These are phyloP conservation scores for Albula goreensis DNA, from an alignment of 2,113 vertebrate genomes.

Conservation along the genomic window DNA sequence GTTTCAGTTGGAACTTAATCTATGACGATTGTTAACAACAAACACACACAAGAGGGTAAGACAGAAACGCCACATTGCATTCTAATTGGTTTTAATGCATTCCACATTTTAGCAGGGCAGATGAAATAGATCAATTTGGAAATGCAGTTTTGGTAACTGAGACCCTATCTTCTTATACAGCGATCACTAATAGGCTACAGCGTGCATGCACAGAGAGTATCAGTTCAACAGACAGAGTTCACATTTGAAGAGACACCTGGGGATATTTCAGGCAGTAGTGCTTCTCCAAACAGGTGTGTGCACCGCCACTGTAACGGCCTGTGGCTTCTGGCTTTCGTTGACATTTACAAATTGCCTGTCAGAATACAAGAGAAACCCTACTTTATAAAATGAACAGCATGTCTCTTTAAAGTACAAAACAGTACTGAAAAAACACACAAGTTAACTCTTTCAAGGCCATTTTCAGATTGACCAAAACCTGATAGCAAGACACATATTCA, in stretches of 20 bases:
- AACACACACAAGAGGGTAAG: not conserved
- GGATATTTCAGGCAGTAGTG: not conserved
- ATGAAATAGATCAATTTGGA: not conserved
- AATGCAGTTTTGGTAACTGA: not conserved
- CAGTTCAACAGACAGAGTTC: not conserved
- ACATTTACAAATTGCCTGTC: conserved; percentile 13
- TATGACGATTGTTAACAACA: too few species aligned
- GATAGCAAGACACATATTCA: not conserved
- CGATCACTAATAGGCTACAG: not conserved
- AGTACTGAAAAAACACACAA: not conserved
- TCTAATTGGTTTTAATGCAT: not conserved
- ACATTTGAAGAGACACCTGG: not conserved
- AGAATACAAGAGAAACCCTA: not conserved
- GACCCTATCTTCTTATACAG: not conserved
- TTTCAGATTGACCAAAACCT: not conserved
- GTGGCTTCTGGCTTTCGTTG: conserved; percentile 17
- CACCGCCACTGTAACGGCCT: conserved; percentile 17
- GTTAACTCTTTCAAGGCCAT: not conserved
- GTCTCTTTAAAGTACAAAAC: not conserved
- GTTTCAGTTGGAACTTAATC: too few species aligned
- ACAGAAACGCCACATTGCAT: not conserved
- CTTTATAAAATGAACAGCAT: not conserved
- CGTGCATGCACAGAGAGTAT: not conserved
- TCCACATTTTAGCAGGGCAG: not conserved
- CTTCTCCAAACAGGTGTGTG: conserved; percentile 9